Conservation (phyloP, 2,888 invertebrate genomes). For the Adela reaumurella region DNA sequence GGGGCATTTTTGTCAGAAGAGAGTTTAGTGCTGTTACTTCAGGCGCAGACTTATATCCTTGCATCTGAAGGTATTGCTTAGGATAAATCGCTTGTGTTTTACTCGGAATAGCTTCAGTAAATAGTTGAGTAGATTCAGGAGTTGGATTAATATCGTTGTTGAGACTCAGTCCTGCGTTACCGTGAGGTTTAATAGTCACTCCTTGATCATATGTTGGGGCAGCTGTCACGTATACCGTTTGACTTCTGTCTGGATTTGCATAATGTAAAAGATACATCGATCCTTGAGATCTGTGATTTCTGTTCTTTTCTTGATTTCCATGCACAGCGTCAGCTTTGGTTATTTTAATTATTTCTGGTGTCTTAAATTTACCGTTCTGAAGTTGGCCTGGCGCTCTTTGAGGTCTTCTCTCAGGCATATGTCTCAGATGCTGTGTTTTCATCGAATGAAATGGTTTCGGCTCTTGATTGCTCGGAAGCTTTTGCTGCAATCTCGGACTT, state of each 20-base stretch:
- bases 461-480: not conserved
- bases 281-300: constrained; percentile 42
- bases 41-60: constrained; percentile 29
- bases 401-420: not conserved
- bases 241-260: constrained; percentile 3
- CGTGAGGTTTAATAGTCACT: constrained; percentile 39
- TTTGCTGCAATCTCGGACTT: constrained; percentile 8
- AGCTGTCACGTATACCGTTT: constrained; percentile 25
- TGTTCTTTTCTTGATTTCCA: constrained; percentile 21
- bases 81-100: constrained; percentile 28
- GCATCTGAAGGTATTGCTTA: constrained; percentile 30
- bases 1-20: constrained; percentile 42
- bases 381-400: too few species aligned
- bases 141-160: too few species aligned
- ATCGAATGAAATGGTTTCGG: not conserved
- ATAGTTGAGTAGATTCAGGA: constrained; percentile 19
- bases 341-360: constrained; percentile 17
- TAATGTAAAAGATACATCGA: constrained; percentile 22
- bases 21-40: constrained; percentile 41
- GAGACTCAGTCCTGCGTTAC: constrained; percentile 28
- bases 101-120: constrained; percentile 28
- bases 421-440: not conserved
- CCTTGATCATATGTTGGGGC: constrained; percentile 30
- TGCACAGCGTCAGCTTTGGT: constrained; percentile 24
- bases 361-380: too few species aligned